Evolutionary conservation across 2,888 invertebrate genomes (phyloP).

Genomic region (Ectemnius cavifrons): DNA sequence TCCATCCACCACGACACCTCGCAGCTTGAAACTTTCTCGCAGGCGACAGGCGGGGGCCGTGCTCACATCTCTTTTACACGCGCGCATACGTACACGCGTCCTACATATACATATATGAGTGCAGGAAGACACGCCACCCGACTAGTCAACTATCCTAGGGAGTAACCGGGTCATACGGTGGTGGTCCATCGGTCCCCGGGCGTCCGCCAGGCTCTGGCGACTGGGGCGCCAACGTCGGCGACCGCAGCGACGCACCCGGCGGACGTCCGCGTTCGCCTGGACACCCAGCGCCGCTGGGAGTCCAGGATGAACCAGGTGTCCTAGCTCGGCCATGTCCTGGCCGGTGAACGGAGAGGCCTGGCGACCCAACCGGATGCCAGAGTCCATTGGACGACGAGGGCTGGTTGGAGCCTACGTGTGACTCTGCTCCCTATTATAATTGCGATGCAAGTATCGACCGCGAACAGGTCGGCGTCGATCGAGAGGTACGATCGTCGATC

Average conservation of each 20-base stretch:
- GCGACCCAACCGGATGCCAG: not conserved
- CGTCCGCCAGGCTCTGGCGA: too few relatives aligned
- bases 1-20: conserved; percentile 26
- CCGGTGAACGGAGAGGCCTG: not conserved
- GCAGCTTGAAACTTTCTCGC: too few relatives aligned
- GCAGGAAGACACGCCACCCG: not conserved
- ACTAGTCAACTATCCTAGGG: conserved; percentile 5
- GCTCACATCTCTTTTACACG: too few relatives aligned
- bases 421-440: conserved; percentile 5
- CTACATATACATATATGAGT: too few relatives aligned
- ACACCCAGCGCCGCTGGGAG: too few relatives aligned
- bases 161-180: not conserved
- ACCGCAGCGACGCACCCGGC: not conserved
- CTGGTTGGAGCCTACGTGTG: not conserved
- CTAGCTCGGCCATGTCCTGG: not conserved
- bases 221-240: too few relatives aligned
- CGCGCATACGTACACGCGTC: too few relatives aligned
- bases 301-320: too few relatives aligned
- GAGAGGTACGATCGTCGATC: conserved; percentile 3
- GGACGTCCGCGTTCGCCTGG: not conserved
- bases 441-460: not conserved
- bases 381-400: not conserved
- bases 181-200: too few relatives aligned
- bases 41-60: too few relatives aligned
- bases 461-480: conserved; percentile 7